Conservation (phyloP, 2,113 vertebrate genomes). For the Bubo blakistoni region DNA sequence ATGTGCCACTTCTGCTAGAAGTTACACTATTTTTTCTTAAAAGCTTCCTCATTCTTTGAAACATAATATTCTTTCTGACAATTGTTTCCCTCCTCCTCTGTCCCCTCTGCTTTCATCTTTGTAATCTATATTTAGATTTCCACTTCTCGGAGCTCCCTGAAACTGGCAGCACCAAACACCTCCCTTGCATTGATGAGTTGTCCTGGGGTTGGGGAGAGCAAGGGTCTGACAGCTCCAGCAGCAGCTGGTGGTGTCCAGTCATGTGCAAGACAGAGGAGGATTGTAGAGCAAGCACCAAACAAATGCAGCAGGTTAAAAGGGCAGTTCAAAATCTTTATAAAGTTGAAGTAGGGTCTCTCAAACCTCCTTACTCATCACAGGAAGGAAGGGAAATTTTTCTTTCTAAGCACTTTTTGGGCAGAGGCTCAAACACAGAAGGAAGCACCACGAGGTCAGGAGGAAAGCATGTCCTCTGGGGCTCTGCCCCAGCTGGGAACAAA, state of each 20-base stretch:
- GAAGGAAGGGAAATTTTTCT: background rate
- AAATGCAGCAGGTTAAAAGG: background rate
- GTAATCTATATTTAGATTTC: background rate
- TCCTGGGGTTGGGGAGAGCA: rapidly evolving
- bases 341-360: background rate
- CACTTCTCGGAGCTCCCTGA: background rate
- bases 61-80: background rate
- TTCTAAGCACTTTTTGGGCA: background rate
- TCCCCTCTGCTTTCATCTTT: background rate
- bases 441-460: background rate
- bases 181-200: background rate
- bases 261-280: background rate
- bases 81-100: background rate
- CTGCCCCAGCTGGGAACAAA: background rate
- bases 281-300: background rate
- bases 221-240: background rate
- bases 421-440: background rate
- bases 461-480: background rate
- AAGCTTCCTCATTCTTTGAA: background rate
- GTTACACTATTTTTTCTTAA: background rate
- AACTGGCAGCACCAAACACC: background rate
- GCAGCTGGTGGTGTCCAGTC: background rate
- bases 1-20: background rate
- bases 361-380: background rate
- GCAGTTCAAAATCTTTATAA: background rate